Percentiles rank a stretch among this genome's conserved stretches.
phyloP scores from a whole-genome alignment of 1,140 invertebrate genomes.

The Theocolax elegans region DNA sequence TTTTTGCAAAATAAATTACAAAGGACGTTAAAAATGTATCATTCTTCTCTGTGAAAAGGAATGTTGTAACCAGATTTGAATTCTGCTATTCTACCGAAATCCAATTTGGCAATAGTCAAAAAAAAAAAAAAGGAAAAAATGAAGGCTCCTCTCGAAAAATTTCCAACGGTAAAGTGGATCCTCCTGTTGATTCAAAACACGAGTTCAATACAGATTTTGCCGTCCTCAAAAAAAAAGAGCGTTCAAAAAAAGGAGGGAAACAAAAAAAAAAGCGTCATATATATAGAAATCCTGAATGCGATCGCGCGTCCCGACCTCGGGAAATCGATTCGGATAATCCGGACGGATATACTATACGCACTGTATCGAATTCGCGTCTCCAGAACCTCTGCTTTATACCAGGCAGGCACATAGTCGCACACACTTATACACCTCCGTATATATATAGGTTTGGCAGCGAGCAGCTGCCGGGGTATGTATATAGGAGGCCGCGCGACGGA shows the following conservation, averaged over 20 bases:
- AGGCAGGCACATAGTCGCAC: background rate
- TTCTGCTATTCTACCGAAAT: background rate
- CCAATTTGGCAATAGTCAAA: background rate
- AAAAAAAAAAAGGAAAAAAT: no score
- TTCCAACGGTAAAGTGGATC: background rate
- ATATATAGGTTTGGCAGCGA: constrained; percentile 25
- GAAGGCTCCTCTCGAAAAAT: constrained; percentile 10
- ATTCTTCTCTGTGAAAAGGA: no score
- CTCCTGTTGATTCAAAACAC: constrained; percentile 34
- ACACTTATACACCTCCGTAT: background rate
- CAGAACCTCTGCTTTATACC: background rate
- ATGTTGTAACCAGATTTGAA: background rate
- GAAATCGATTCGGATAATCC: constrained; percentile 40
- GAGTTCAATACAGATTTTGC: constrained; percentile 32
- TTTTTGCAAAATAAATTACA: no score
- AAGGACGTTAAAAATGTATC: no score
- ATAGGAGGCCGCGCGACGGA: constrained; percentile 42
- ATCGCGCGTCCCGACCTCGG: constrained; percentile 11
- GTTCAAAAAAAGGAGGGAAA: background rate
- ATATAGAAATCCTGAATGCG: background rate
- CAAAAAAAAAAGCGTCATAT: background rate
- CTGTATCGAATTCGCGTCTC: background rate
- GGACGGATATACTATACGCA: constrained; percentile 10
- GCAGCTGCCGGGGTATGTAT: constrained; percentile 50
- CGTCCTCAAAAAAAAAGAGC: background rate